Evolutionary conservation across 2,888 invertebrate genomes (phyloP).

Genomic region (Melanargia galathea): DNA sequence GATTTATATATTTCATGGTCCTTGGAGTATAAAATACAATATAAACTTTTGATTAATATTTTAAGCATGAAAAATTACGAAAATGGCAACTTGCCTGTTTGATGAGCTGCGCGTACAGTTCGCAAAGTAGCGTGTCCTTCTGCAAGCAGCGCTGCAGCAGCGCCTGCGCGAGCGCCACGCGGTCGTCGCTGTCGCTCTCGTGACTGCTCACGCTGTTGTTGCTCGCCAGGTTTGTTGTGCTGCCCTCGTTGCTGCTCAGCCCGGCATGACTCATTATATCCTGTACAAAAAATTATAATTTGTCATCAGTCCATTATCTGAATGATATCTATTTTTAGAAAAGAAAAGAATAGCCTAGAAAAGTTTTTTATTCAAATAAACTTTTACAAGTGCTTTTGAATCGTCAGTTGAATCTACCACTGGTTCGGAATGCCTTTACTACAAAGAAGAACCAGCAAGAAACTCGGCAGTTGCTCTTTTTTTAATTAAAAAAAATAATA

Average conservation of each 20-base stretch:
- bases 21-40: no score
- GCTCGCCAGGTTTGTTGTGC: conserved; percentile 69
- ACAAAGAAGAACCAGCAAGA: no score
- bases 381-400: no score
- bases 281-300: conserved; percentile 44
- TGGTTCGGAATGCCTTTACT: no score
- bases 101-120: conserved; percentile 94
- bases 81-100: conserved; percentile 83
- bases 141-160: conserved; percentile 95
- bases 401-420: no score
- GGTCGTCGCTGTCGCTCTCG: conserved; percentile 90
- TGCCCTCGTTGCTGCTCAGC: conserved; percentile 80
- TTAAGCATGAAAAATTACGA: no score
- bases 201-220: conserved; percentile 67
- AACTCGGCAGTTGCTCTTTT: no score
- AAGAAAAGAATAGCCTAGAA: no score
- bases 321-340: not conserved
- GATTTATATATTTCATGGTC: no score
- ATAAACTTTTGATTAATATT: no score
- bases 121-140: conserved; percentile 93
- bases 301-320: not conserved
- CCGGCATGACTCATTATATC: conserved; percentile 94
- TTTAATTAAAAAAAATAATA: no score
- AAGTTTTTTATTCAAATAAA: no score
- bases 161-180: conserved; percentile 93